Evolutionary conservation across 2,888 invertebrate genomes (phyloP).

Genomic region (Torymus auratus): DNA sequence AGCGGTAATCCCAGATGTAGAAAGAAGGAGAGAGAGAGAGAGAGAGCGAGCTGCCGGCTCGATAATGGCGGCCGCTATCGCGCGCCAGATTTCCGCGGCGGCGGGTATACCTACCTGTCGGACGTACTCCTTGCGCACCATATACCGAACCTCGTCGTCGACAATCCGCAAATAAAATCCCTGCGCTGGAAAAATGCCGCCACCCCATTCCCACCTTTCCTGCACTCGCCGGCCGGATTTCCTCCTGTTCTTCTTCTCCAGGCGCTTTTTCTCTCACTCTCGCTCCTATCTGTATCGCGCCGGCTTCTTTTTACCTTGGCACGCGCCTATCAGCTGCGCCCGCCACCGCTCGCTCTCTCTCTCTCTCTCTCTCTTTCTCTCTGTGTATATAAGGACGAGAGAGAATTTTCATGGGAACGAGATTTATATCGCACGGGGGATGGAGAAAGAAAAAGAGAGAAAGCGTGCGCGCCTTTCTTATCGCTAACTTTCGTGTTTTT

Average conservation of each 20-base stretch:
- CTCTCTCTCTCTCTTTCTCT: too few relatives aligned
- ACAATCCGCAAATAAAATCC: slow-evolving; percentile 47
- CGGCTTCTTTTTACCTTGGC: slow-evolving; percentile 8
- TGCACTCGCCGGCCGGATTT: slow-evolving; percentile 32
- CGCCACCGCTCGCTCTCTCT: background rate
- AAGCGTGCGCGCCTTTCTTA: slow-evolving; percentile 17
- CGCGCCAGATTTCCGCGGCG: slow-evolving; percentile 30
- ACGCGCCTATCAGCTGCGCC: slow-evolving; percentile 56
- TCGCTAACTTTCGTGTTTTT: slow-evolving; percentile 16
- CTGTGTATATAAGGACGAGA: background rate
- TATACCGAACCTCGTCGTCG: background rate
- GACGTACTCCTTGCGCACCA: background rate
- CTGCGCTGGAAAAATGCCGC: slow-evolving; percentile 29
- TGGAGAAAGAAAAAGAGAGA: too few relatives aligned
- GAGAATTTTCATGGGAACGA: slow-evolving; percentile 37
- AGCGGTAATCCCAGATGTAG: slow-evolving; percentile 41
- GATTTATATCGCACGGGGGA: slow-evolving; percentile 32
- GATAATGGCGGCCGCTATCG: slow-evolving; percentile 35
- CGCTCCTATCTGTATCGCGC: slow-evolving; percentile 1
- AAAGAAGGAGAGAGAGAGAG: background rate
- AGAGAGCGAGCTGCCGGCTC: background rate
- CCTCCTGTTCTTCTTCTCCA: slow-evolving; percentile 34
- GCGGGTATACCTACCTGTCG: slow-evolving; percentile 49
- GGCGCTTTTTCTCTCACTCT: slow-evolving; percentile 2
- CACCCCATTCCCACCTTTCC: slow-evolving; percentile 28